Evolutionary conservation across 2,888 invertebrate species (phyloP).

Genomic region (Schizotus pectinicornis): DNA sequence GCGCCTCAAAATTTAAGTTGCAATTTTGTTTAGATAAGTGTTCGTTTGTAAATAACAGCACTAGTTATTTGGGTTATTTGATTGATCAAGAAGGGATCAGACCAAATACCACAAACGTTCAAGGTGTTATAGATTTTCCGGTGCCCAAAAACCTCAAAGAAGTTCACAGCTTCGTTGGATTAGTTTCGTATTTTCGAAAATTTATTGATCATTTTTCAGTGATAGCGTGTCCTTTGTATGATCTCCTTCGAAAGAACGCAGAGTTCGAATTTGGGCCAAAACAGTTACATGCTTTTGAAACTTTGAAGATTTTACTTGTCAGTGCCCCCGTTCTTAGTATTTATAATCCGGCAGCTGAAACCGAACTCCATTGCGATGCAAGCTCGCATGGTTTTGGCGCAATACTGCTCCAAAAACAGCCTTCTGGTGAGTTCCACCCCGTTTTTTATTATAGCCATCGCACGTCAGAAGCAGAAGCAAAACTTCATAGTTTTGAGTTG

Average conservation of each 20-base stretch:
- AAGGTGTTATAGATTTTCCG: conserved; percentile 31
- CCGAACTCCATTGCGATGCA: conserved; percentile 48
- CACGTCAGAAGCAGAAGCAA: conserved; percentile 39
- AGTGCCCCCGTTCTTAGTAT: conserved; percentile 37
- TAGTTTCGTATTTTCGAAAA: conserved; percentile 39
- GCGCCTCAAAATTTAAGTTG: conserved; percentile 26
- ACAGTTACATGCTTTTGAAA: conserved; percentile 36
- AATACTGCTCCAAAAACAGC: conserved; percentile 44
- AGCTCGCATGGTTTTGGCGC: conserved; percentile 43
- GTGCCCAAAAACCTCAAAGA: conserved; percentile 26
- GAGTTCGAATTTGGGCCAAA: conserved; percentile 36
- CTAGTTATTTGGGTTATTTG: conserved; percentile 40
- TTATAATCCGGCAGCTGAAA: conserved; percentile 40
- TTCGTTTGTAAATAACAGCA: conserved; percentile 33
- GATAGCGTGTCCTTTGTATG: conserved; percentile 36
- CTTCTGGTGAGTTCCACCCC: conserved; percentile 38
- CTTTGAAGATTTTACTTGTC: conserved; percentile 33
- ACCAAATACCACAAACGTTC: conserved; percentile 20
- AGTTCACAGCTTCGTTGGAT: conserved; percentile 37
- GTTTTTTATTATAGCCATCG: conserved; percentile 46
- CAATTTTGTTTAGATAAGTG: conserved; percentile 40
- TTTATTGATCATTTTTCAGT: conserved; percentile 37
- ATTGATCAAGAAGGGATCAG: conserved; percentile 30
- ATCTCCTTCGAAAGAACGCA: conserved; percentile 24
- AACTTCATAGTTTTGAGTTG: conserved; percentile 47